A percentile compares a stretch with the other conserved stretches of the same genome.
phyloP scores from a whole-genome alignment of 2,797 vertebrate species.

The Falco biarmicus region DNA sequence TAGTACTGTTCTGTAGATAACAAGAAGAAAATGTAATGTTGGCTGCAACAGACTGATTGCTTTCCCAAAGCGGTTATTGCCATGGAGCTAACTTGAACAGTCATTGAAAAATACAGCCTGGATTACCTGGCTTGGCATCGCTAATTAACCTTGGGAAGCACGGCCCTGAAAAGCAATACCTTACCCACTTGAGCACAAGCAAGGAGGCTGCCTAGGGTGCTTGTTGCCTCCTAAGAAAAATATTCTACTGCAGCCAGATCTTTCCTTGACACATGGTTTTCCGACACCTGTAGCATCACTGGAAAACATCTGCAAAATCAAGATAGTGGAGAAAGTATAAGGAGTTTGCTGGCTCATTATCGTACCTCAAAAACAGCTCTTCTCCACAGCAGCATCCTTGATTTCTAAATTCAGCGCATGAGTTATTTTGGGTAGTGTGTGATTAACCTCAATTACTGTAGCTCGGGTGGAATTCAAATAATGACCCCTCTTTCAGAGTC shows the following conservation, averaged over 20 bases:
- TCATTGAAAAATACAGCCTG: neutral
- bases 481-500: neutral
- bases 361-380: neutral
- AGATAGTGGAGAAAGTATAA: neutral
- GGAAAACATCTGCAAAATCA: slow-evolving; percentile 36
- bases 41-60: neutral
- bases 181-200: neutral
- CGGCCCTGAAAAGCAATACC: neutral
- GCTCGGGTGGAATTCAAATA: slow-evolving; percentile 27
- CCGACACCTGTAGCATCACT: neutral
- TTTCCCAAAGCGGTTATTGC: neutral
- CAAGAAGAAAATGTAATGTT: neutral
- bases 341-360: neutral
- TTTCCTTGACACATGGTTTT: neutral
- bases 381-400: slow-evolving; percentile 9
- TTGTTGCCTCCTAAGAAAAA: neutral
- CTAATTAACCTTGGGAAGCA: neutral
- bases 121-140: neutral
- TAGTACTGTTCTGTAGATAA: neutral
- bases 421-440: slow-evolving; percentile 60
- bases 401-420: slow-evolving; percentile 22
- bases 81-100: neutral
- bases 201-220: neutral
- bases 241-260: neutral
- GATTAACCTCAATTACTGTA: slow-evolving; percentile 64